These are phyloP conservation scores for Epinephelus fuscoguttatus DNA, from an alignment of 2,113 vertebrate genomes.

Conservation along the genomic window DNA sequence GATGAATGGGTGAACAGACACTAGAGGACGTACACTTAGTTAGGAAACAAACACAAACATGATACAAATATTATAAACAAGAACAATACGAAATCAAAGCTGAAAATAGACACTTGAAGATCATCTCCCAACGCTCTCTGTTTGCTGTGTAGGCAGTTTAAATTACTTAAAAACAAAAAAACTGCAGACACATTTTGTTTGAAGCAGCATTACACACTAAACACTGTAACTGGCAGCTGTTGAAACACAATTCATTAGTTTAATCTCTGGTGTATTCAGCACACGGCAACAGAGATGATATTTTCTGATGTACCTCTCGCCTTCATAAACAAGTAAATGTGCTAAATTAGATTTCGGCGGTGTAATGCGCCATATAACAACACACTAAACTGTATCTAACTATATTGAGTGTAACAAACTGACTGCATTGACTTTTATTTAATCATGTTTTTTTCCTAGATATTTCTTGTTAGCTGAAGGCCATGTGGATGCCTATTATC, in stretches of 20 bases:
- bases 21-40: background rate
- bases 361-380: constrained; percentile 3
- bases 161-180: constrained; percentile 12
- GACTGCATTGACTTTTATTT: background rate
- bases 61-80: background rate
- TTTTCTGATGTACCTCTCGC: constrained; percentile 17
- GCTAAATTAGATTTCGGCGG: constrained; percentile 5
- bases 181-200: background rate
- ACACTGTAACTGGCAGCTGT: constrained; percentile 5
- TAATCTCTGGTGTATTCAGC: constrained; percentile 10
- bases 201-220: background rate
- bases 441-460: background rate
- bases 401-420: background rate
- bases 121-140: background rate
- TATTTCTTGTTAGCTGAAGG: background rate
- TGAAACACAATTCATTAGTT: constrained; percentile 38
- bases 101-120: background rate
- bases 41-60: background rate
- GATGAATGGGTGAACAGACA: background rate
- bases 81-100: background rate
- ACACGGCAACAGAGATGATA: background rate
- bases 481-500: background rate
- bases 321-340: constrained; percentile 3
- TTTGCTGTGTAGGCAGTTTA: background rate
- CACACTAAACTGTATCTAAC: background rate